Evolutionary conservation across 2,797 vertebrate genomes (phyloP).

Genomic region (Gastrophryne carolinensis): DNA sequence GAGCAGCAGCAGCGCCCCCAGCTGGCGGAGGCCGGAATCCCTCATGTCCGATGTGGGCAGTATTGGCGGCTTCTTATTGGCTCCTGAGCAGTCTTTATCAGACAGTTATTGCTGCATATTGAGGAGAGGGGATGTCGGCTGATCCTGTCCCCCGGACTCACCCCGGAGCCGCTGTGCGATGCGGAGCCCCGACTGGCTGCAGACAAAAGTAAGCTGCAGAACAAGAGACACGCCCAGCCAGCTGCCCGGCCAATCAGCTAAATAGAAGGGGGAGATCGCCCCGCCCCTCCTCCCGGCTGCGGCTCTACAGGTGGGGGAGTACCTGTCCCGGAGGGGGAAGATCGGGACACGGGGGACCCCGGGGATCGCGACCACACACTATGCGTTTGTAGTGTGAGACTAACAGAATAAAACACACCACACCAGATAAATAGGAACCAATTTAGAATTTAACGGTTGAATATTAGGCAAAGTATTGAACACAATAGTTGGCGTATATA

Average conservation of each 20-base stretch:
- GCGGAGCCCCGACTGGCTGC: background rate
- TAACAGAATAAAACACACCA: too few species aligned
- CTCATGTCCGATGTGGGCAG: background rate
- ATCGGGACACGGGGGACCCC: too few species aligned
- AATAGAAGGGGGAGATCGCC: background rate
- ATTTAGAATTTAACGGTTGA: too few species aligned
- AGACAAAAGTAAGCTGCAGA: background rate
- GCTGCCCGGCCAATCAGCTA: constrained; percentile 1
- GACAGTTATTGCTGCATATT: too few species aligned
- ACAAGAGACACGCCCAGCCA: constrained; percentile 8
- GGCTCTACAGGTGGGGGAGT: constrained; percentile 7
- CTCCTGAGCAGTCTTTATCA: background rate
- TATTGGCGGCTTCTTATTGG: background rate
- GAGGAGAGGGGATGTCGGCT: too few species aligned
- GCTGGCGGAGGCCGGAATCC: background rate
- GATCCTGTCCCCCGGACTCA: background rate
- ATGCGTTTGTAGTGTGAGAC: too few species aligned
- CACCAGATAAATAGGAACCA: too few species aligned
- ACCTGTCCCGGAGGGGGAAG: constrained; percentile 2
- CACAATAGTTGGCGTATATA: too few species aligned
- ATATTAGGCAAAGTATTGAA: too few species aligned
- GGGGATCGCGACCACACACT: too few species aligned
- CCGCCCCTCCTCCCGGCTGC: background rate
- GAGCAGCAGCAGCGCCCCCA: background rate
- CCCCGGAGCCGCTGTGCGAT: background rate